Evolutionary conservation across 35 echinoderm and acorn worm genomes (phyloP), one percentile per base, ranked within the genome.

Genomic region (Anneissia japonica): DNA sequence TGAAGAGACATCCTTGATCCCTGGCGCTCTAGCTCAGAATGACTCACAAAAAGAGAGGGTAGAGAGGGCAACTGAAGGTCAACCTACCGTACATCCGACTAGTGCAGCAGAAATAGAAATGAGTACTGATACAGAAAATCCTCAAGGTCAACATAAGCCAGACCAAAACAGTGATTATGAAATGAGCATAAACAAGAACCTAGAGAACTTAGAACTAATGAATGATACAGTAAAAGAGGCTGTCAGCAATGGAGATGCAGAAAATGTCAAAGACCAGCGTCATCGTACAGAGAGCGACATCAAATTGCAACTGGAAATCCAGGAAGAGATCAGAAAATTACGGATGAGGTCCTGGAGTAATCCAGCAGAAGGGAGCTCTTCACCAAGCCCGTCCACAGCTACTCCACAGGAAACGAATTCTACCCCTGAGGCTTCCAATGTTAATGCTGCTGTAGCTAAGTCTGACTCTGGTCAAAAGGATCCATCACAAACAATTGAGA

Each of bases 301-400:
- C 72, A 80, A 79, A 12, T 85, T 97, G 0, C 80, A 97, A 73
- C 74, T 85, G 74, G 91, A 93, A 36, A 97, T 97, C 17, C 85
- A 80, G 19, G 84, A 92, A 34, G 94, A 97, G 56, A 88, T 93
- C 0, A 73, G 77, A 10, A 77, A 88, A 35, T 73, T 97, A 83
- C 84, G 91, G 17, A 92, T 41, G 14, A 80, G 94, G 4, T 85
- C 32, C 6, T 35, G 10, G 3, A 35, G 32, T 13, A 38, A 78
- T 35, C 76, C 32, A 23, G 19, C 30, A 33, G 36, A 76, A 3
- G 56, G 21, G 84, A 38, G 32, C 46, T 85, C n/a, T 79, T 83
- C 77, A 82, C 84, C 39, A 91, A 93, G 34, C 81, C 87, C 36
- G 90, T 91, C 21, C 91, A 64, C 51, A 23, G 51, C 51, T 45